phyloP scores from a whole-genome alignment of 1,140 invertebrate genomes.

The Caerostris extrusa region DNA sequence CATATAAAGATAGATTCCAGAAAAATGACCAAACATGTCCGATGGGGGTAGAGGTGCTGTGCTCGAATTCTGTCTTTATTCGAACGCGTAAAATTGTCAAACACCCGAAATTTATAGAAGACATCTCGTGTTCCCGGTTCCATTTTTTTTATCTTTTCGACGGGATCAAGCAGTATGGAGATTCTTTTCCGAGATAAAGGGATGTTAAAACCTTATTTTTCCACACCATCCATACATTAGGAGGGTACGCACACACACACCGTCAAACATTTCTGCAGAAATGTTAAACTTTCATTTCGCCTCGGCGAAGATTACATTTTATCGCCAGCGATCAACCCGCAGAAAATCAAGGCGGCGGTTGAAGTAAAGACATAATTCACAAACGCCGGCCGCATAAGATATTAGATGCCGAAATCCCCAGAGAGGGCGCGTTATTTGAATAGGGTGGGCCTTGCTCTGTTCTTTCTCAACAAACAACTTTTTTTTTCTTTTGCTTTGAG shows the following conservation, averaged over 20 bases:
- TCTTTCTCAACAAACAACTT: background rate
- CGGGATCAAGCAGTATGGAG: conserved; percentile 73
- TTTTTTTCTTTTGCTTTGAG: background rate
- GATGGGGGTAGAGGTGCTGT: background rate
- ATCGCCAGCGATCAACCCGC: conserved; percentile 29
- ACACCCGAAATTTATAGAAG: conserved; percentile 59
- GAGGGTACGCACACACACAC: background rate
- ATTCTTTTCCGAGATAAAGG: conserved; percentile 68
- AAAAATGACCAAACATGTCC: conserved; percentile 37
- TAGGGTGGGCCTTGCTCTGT: background rate
- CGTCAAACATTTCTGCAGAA: conserved; percentile 24
- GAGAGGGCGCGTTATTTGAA: conserved; percentile 18
- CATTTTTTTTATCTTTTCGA: conserved; percentile 66
- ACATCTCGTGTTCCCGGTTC: conserved; percentile 14
- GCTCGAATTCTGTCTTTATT: background rate
- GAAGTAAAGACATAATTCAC: conserved; percentile 46
- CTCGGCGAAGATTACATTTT: conserved; percentile 32
- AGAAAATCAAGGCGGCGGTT: background rate
- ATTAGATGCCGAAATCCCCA: background rate
- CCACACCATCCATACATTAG: conserved; percentile 29
- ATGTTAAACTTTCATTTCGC: conserved; percentile 54
- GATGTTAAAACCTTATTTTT: conserved; percentile 53
- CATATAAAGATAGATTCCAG: too few relatives aligned
- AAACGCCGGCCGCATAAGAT: conserved; percentile 36
- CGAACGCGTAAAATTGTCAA: conserved; percentile 59